Percentiles rank a stretch among this genome's conserved stretches.
Conservation (phyloP, 2,113 vertebrate species). For the Lucifuga dentata region DNA sequence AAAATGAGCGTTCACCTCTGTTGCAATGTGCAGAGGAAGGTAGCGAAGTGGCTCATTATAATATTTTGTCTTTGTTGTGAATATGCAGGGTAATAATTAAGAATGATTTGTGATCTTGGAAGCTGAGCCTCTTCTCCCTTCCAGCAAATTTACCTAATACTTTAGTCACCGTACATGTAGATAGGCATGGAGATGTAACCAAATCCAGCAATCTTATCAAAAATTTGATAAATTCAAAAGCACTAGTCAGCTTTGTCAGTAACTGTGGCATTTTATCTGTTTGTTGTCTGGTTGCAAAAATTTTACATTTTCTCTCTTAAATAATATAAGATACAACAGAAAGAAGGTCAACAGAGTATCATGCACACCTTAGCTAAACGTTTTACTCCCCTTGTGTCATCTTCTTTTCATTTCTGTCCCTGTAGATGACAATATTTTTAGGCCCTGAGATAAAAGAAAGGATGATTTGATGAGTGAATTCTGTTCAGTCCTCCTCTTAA, state of each 20-base stretch:
- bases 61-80: slow-evolving; percentile 81
- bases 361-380: neutral
- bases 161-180: slow-evolving; percentile 11
- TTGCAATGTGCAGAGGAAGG: slow-evolving; percentile 63
- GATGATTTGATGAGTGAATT: neutral
- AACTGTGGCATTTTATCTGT: too few relatives aligned
- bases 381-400: neutral
- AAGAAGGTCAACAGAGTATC: too few relatives aligned
- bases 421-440: slow-evolving; percentile 11
- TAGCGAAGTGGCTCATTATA: slow-evolving; percentile 74
- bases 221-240: slow-evolving; percentile 9
- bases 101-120: slow-evolving; percentile 81
- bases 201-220: slow-evolving; percentile 26
- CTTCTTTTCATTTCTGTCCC: neutral
- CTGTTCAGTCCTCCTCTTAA: neutral
- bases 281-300: too few relatives aligned
- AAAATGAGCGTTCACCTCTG: slow-evolving; percentile 76
- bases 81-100: slow-evolving; percentile 79
- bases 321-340: too few relatives aligned
- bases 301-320: too few relatives aligned
- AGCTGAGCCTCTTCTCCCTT: slow-evolving; percentile 54
- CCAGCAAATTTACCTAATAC: slow-evolving; percentile 43
- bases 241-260: neutral
- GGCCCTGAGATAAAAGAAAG: neutral
- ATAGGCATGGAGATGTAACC: slow-evolving; percentile 27